Evolutionary conservation across 2,113 vertebrate genomes (phyloP).

Genomic region (Datnioides undecimradiatus): DNA sequence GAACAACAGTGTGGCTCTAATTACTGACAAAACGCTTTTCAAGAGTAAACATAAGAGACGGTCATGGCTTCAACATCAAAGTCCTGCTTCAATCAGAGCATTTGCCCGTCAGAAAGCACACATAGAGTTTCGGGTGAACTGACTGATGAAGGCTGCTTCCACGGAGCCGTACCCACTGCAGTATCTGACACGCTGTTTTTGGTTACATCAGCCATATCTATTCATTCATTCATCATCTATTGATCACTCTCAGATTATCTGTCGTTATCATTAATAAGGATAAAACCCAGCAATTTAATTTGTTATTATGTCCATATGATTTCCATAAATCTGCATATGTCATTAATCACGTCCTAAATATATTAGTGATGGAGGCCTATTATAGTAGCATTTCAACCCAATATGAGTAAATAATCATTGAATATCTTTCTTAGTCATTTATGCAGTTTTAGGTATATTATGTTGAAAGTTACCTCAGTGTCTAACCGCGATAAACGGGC

Average conservation of each 20-base stretch:
- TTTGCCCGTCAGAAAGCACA: background rate
- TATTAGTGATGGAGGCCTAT: no score
- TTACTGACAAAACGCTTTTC: conserved; percentile 19
- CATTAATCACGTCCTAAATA: background rate
- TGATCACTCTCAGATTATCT: background rate
- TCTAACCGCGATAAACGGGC: no score
- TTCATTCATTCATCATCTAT: no score
- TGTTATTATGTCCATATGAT: background rate
- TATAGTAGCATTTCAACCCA: no score
- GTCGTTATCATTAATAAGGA: background rate
- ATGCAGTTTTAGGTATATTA: no score
- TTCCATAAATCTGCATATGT: background rate
- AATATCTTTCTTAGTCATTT: no score
- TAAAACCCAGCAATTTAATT: background rate
- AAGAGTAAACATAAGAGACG: background rate
- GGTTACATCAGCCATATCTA: background rate
- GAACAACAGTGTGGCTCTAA: background rate
- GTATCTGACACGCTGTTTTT: background rate
- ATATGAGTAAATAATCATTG: no score
- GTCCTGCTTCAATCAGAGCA: conserved; percentile 6
- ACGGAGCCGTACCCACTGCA: background rate
- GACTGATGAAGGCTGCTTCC: background rate
- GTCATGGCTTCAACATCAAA: conserved; percentile 1
- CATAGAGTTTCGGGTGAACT: background rate
- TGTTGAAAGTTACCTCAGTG: no score